Evolutionary conservation across 2,797 vertebrate genomes (phyloP).

Genomic region (Gambelia wislizenii): DNA sequence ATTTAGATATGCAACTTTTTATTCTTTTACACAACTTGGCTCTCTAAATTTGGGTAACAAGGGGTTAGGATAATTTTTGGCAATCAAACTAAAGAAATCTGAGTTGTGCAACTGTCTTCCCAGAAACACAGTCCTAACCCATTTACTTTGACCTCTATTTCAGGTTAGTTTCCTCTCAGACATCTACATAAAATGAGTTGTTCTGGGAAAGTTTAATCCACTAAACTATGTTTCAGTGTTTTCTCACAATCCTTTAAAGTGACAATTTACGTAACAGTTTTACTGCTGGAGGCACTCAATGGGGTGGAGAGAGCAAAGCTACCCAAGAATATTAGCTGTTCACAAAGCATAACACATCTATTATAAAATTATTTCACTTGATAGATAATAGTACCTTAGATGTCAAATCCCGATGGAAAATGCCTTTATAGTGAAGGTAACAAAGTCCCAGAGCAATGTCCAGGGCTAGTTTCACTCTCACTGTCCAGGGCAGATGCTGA

Average conservation of each 20-base stretch:
- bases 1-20: background rate
- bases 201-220: constrained; percentile 40
- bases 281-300: background rate
- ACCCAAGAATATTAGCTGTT: background rate
- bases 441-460: constrained; percentile 92
- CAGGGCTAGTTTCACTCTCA: constrained; percentile 89
- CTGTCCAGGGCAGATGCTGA: constrained; percentile 91
- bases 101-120: constrained; percentile 40
- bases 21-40: constrained; percentile 43
- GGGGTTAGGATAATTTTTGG: constrained; percentile 52
- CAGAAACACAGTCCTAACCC: constrained; percentile 53
- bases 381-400: constrained; percentile 88
- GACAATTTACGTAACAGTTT: constrained; percentile 12
- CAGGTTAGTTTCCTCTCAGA: constrained; percentile 28
- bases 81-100: constrained; percentile 26
- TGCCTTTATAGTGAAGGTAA: constrained; percentile 96
- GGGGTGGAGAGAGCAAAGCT: background rate
- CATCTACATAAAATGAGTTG: background rate
- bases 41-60: constrained; percentile 27
- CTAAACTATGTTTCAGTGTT: constrained; percentile 33
- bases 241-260: constrained; percentile 39
- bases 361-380: background rate
- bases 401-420: constrained; percentile 98
- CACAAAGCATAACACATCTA: background rate
- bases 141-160: constrained; percentile 47